Conservation (phyloP, 2,888 invertebrate species). For the Endotricha flammealis region DNA sequence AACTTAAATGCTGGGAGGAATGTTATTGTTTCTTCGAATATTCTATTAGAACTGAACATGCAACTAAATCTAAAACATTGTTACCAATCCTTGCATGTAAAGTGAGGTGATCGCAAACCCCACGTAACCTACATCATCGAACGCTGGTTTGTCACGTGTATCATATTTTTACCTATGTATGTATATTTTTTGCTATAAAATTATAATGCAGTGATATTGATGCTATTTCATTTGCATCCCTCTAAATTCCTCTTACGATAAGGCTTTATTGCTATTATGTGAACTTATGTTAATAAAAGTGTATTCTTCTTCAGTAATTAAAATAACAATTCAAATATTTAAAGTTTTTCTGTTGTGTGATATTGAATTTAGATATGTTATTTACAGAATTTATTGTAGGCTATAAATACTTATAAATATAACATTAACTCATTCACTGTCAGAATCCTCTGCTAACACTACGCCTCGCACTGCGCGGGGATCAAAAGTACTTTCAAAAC, state of each 20-base stretch:
- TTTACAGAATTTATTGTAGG: neutral
- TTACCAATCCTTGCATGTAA: constrained; percentile 18
- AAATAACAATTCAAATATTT: constrained; percentile 16
- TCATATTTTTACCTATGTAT: constrained; percentile 69
- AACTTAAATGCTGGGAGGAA: neutral
- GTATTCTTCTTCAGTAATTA: constrained; percentile 18
- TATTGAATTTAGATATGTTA: constrained; percentile 4
- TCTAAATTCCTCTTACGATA: constrained; percentile 21
- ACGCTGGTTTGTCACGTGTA: constrained; percentile 66
- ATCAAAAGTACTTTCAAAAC: constrained; percentile 85
- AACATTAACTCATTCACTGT: constrained; percentile 75
- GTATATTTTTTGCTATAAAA: constrained; percentile 78
- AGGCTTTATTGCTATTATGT: constrained; percentile 12
- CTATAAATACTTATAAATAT: constrained; percentile 10
- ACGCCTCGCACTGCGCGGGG: constrained; percentile 77
- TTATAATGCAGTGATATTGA: constrained; percentile 67
- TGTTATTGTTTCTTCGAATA: constrained; percentile 3
- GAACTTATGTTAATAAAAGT: constrained; percentile 14
- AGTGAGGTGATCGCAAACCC: constrained; percentile 26
- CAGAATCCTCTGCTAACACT: constrained; percentile 85
- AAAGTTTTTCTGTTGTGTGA: constrained; percentile 15
- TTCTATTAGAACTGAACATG: constrained; percentile 1
- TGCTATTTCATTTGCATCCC: constrained; percentile 52
- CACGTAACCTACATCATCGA: constrained; percentile 43
- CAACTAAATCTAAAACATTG: constrained; percentile 11